A percentile compares a stretch with the other conserved stretches of the same genome.
Conservation (phyloP, 2,113 vertebrate genomes). For the Syrmaticus mikado region DNA sequence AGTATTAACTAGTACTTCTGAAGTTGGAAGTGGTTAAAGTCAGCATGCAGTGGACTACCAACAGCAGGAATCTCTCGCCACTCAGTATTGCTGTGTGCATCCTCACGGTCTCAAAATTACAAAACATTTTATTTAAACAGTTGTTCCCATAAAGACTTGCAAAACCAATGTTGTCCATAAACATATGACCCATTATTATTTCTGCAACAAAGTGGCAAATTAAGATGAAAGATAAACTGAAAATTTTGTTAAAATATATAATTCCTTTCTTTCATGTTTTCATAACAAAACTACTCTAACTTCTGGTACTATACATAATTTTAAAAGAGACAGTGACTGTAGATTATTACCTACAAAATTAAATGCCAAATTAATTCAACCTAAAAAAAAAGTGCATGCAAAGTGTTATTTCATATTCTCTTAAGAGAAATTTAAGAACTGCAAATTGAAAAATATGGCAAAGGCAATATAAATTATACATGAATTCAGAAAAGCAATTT, state of each 20-base stretch:
- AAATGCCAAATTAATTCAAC: not conserved
- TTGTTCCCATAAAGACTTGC: not conserved
- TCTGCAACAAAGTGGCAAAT: not conserved
- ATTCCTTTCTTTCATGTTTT: not conserved
- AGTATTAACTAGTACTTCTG: not conserved
- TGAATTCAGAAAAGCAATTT: not conserved
- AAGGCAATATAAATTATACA: not conserved
- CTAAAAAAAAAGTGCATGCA: not conserved
- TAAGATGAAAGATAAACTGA: not conserved
- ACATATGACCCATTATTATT: not conserved
- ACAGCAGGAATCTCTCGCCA: not conserved
- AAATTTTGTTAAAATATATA: not conserved
- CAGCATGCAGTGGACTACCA: not conserved
- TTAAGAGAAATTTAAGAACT: not conserved
- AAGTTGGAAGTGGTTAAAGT: constrained; percentile 49
- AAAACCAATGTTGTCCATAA: not conserved
- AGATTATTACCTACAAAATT: not conserved
- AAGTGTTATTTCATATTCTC: not conserved
- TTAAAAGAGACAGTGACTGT: not conserved
- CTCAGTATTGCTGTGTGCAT: not conserved
- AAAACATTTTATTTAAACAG: not conserved
- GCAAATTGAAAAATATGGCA: not conserved
- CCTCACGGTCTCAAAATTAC: not conserved
- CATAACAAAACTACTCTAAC: not conserved
- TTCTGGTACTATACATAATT: not conserved